These are phyloP conservation scores for Neocloeon triangulifer DNA, from an alignment of 1,140 invertebrate genomes.

Conservation along the genomic window DNA sequence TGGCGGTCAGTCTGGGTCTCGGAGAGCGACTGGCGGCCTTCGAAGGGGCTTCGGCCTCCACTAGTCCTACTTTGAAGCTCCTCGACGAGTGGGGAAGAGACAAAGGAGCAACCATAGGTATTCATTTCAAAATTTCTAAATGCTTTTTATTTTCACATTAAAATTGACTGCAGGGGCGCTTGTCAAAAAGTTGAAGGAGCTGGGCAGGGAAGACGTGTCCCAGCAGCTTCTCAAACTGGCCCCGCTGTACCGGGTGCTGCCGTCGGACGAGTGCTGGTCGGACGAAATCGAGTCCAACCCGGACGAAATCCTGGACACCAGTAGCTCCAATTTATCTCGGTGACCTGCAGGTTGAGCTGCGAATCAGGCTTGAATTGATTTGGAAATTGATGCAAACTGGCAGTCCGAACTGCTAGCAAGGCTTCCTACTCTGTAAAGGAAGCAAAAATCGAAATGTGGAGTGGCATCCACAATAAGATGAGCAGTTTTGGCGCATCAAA, in stretches of 20 bases:
- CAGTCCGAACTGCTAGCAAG: no score
- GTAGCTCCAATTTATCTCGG: constrained; percentile 6
- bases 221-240: constrained; percentile 21
- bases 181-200: constrained; percentile 22
- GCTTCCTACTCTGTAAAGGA: no score
- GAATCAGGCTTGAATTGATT: no score
- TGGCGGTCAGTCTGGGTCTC: constrained; percentile 49
- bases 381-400: no score
- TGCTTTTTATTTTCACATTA: background rate
- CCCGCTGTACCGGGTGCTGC: constrained; percentile 19
- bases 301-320: no score
- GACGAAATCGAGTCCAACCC: constrained; percentile 3
- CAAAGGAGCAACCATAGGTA: constrained; percentile 19
- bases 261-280: constrained; percentile 11
- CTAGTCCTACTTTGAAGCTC: constrained; percentile 22
- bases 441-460: no score
- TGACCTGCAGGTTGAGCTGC: constrained; percentile 1
- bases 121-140: background rate
- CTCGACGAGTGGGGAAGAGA: constrained; percentile 22
- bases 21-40: constrained; percentile 25
- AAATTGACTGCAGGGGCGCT: constrained; percentile 11
- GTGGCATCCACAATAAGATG: no score
- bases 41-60: constrained; percentile 16
- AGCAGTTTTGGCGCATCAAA: no score
- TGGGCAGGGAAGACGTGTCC: constrained; percentile 25